These are phyloP conservation scores for Ammodytes dubius DNA, from an alignment of 2,113 vertebrate genomes.

Conservation along the genomic window DNA sequence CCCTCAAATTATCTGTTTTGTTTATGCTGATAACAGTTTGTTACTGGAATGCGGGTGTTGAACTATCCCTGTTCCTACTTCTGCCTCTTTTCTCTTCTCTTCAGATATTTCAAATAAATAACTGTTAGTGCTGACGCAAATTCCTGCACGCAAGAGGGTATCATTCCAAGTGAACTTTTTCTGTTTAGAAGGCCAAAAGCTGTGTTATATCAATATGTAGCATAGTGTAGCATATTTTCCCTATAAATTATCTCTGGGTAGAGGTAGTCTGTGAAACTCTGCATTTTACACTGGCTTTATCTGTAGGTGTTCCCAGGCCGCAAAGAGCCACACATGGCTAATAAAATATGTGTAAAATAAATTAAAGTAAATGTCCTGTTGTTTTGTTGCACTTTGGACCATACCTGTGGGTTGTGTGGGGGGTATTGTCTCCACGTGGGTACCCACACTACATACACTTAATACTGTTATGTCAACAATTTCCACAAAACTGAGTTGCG, in stretches of 20 bases:
- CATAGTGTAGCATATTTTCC: not conserved
- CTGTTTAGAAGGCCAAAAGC: not conserved
- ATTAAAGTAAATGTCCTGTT: constrained; percentile 62
- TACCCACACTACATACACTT: not conserved
- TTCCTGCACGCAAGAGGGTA: not conserved
- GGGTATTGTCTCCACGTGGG: constrained; percentile 34
- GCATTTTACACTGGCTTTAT: constrained; percentile 14
- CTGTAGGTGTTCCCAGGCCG: constrained; percentile 55
- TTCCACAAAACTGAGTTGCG: too few relatives aligned
- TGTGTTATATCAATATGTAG: constrained; percentile 2
- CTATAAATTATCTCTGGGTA: not conserved
- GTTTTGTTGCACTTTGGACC: constrained; percentile 60
- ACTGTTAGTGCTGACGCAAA: not conserved
- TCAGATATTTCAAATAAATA: constrained; percentile 26
- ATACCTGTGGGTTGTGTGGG: constrained; percentile 41
- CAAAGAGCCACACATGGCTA: constrained; percentile 26
- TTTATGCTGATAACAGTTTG: not conserved
- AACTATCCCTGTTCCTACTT: not conserved
- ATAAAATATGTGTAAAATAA: constrained; percentile 57
- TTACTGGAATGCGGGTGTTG: not conserved
- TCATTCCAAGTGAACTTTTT: not conserved
- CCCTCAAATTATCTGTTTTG: not conserved
- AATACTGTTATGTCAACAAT: too few relatives aligned
- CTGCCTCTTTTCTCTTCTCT: not conserved
- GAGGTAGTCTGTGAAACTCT: constrained; percentile 1